These are phyloP conservation scores for Diachasma alloeum DNA, from an alignment of 1,140 invertebrate species.

Conservation along the genomic window DNA sequence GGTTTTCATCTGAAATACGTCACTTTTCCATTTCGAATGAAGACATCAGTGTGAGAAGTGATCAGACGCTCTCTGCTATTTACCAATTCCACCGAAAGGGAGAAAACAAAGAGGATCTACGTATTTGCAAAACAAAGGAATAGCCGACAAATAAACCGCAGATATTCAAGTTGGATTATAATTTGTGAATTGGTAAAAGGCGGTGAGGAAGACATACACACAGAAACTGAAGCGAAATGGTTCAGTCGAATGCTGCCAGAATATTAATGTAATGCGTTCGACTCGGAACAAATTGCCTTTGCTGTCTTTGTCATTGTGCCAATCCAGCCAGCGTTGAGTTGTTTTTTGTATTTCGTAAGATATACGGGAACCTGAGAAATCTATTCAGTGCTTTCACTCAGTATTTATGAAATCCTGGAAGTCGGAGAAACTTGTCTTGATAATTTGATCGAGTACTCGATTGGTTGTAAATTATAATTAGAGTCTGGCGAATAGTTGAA, in stretches of 20 bases:
- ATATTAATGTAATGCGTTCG: constrained; percentile 45
- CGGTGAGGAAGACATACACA: constrained; percentile 11
- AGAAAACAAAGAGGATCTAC: not conserved
- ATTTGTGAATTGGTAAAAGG: constrained; percentile 22
- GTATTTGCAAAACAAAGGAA: constrained; percentile 29
- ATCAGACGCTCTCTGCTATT: not conserved
- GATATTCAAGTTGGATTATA: constrained; percentile 1
- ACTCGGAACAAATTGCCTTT: constrained; percentile 41
- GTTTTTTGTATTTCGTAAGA: not conserved
- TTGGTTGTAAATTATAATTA: not conserved
- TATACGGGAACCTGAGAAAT: not conserved
- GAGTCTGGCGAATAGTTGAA: not conserved
- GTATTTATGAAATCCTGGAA: not conserved
- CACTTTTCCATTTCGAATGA: not conserved
- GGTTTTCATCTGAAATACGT: not conserved
- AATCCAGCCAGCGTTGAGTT: constrained; percentile 31
- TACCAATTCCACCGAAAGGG: not conserved
- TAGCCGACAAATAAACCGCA: constrained; percentile 7
- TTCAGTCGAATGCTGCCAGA: constrained; percentile 35
- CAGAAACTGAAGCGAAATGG: constrained; percentile 22
- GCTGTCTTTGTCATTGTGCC: constrained; percentile 37
- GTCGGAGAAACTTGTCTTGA: not conserved
- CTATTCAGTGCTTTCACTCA: not conserved
- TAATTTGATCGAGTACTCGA: not conserved
- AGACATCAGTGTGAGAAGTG: not conserved